Conservation (phyloP, 2,113 vertebrate species). For the Potamarius usumacintae region DNA sequence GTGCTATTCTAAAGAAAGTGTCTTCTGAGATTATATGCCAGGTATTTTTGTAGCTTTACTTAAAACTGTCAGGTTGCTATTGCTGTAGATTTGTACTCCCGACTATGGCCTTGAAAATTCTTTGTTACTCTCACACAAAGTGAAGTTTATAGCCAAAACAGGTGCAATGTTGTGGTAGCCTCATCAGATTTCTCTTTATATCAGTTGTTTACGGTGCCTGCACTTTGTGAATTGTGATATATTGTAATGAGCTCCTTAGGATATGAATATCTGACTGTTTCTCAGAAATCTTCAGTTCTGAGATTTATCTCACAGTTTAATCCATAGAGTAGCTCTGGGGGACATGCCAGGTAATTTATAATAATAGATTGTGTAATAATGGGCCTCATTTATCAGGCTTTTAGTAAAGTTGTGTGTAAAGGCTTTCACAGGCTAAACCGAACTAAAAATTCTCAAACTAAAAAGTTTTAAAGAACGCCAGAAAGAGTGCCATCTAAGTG, state of each 20-base stretch:
- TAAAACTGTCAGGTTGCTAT: conserved; percentile 20
- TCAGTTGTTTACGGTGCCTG: conserved; percentile 24
- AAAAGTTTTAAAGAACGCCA: neutral
- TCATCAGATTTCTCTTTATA: neutral
- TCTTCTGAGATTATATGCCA: conserved; percentile 28
- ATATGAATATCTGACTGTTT: conserved; percentile 33
- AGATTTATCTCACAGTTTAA: conserved; percentile 24
- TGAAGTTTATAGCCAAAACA: conserved; percentile 28
- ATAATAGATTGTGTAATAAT: conserved; percentile 21
- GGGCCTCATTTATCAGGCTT: conserved; percentile 25
- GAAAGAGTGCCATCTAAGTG: neutral
- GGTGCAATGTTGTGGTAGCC: conserved; percentile 5
- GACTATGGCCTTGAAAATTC: conserved; percentile 23
- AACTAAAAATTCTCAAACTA: neutral
- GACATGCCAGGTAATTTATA: conserved; percentile 34
- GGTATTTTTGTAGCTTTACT: conserved; percentile 43
- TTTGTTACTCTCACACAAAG: conserved; percentile 27
- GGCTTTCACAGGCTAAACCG: neutral
- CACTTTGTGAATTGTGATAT: conserved; percentile 7
- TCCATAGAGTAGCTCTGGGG: conserved; percentile 23
- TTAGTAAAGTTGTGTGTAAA: conserved; percentile 15
- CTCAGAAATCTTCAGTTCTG: neutral
- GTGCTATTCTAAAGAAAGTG: neutral
- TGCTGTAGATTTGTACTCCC: conserved; percentile 19
- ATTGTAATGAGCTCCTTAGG: conserved; percentile 33